Base-by-base conservation (phyloP, 2,797 vertebrate species). In the Cottoperca gobio region DNA sequence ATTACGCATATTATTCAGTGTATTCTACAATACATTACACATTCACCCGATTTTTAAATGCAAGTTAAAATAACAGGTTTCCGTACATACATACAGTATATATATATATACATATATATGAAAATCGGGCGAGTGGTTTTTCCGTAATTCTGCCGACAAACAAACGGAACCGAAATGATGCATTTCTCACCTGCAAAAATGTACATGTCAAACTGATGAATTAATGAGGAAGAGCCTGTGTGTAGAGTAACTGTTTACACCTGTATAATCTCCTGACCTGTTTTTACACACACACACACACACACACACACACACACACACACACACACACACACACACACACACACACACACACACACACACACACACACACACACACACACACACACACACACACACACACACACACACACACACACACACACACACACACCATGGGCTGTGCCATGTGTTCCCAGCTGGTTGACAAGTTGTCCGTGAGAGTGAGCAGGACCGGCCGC, bases 371-470 rank as follows among this genome's bases (percentile, higher is more conserved):
- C 35, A 16, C 33, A 24, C 55, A 24, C 53, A 57, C 54, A 13
- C 54, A 37, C 31, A 23, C 54, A 57, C 33, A 57, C 54, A 37
- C 53, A 54, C 52, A 54, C 52, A 54, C 28, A 33, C 26, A 54
- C 14, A 54, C 19, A 33, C 31, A 37, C 48, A 50, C 23, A 8
- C 23, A 26, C 23, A 26, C 23, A 50, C 48, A 13, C 23, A 50
- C 49, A 16, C 46, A 48, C 46, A 23, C 46, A 17, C 3, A 17
- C 6, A 33, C 17, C 35, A 89, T 95, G 87, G 88, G 94, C 42
- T 94, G 93, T 26, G 90, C 89, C 16, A 82, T 94, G 80, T 95
- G 94, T 64, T 93, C 84, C 7, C 94, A 93, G 74, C 87, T 95
- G 84, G 82, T 93, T 0, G 93, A 95, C 78, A 89, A 88, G 87